A percentile compares a stretch with the other conserved stretches of the same genome.
These are phyloP conservation scores for Eurystomus glaucurus DNA, from an alignment of 2,797 vertebrate genomes.

Conservation along the genomic window DNA sequence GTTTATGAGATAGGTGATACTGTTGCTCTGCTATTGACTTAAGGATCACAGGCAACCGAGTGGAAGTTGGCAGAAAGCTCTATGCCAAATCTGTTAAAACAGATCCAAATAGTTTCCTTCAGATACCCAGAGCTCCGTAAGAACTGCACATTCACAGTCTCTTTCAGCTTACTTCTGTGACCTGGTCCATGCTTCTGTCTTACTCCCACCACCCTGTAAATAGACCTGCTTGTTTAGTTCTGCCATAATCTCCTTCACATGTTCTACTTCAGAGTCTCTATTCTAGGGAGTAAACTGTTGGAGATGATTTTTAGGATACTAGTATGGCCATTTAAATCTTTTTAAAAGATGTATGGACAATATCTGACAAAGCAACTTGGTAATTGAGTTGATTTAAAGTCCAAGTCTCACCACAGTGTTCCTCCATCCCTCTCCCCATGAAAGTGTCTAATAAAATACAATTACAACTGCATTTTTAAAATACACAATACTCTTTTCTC, in stretches of 20 bases:
- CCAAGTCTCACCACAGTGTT: not conserved
- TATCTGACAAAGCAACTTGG: not conserved
- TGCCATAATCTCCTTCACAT: not conserved
- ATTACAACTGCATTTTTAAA: not conserved
- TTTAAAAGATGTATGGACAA: not conserved
- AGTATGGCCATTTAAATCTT: not conserved
- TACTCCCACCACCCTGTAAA: not conserved
- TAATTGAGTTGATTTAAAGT: not conserved
- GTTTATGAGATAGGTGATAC: not conserved
- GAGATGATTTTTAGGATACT: not conserved
- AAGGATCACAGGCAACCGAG: not conserved
- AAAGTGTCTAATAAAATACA: not conserved
- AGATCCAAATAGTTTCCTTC: not conserved
- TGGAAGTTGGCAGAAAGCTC: not conserved
- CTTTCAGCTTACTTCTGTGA: not conserved
- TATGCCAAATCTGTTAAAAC: fast-evolving
- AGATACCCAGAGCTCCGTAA: not conserved
- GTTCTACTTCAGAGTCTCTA: not conserved
- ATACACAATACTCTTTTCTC: not conserved
- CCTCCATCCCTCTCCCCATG: not conserved
- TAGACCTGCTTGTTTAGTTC: not conserved
- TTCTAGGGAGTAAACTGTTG: not conserved
- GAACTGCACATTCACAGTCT: not conserved
- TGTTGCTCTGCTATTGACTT: not conserved
- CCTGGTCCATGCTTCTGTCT: not conserved